Conservation (phyloP, 2,888 invertebrate species). For the Sinhomidia bicolor region DNA sequence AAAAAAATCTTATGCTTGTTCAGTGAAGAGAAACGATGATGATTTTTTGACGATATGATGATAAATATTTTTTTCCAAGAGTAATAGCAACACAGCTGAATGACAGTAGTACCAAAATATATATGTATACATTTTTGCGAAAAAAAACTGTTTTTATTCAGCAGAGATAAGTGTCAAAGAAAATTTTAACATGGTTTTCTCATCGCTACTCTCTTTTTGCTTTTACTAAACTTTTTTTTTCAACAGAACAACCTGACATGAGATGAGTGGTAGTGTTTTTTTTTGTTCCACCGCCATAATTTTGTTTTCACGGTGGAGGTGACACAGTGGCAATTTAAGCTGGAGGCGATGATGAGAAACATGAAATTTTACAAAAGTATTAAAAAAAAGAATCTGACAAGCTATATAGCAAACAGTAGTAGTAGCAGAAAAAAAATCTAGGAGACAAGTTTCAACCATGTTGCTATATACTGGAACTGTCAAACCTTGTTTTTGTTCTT, state of each 20-base stretch:
- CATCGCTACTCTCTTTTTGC: neutral
- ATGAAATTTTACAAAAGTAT: constrained; percentile 41
- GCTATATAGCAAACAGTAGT: neutral
- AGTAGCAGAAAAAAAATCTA: too few species aligned
- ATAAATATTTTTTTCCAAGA: constrained; percentile 41
- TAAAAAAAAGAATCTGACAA: constrained; percentile 33
- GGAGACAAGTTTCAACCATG: constrained; percentile 28
- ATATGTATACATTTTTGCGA: too few species aligned
- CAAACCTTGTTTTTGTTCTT: constrained; percentile 54
- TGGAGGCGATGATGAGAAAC: constrained; percentile 66
- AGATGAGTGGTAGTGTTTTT: constrained; percentile 41
- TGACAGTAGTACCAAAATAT: constrained; percentile 29
- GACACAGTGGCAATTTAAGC: constrained; percentile 44
- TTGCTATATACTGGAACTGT: constrained; percentile 38
- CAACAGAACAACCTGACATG: constrained; percentile 4
- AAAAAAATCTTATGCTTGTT: too few species aligned
- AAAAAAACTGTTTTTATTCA: constrained; percentile 33
- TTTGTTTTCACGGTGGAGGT: neutral
- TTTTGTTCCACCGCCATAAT: too few species aligned
- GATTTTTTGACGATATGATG: too few species aligned
- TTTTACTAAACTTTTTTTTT: neutral
- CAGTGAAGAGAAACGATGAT: too few species aligned
- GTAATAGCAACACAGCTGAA: constrained; percentile 11
- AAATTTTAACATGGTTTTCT: constrained; percentile 5
- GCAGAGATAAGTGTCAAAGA: constrained; percentile 27